A percentile compares a stretch with the other conserved stretches of the same genome.
These are phyloP conservation scores for Pocillopora verrucosa DNA, from an alignment of 64 coral and sea anemone species.

Conservation along the genomic window DNA sequence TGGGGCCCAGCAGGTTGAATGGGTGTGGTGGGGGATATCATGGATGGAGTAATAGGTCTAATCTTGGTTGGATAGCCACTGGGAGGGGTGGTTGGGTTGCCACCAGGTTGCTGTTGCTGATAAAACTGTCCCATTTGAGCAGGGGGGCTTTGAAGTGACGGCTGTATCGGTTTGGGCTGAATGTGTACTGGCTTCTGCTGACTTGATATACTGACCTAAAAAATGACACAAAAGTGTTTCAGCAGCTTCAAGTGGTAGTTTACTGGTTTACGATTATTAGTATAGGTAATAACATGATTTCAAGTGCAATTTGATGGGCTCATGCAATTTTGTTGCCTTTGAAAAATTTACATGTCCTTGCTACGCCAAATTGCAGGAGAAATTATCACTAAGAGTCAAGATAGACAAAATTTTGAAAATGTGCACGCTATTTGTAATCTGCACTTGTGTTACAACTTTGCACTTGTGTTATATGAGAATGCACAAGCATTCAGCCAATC, in stretches of 20 bases:
- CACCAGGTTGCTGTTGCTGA: conserved; percentile 42
- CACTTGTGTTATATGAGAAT: too few species aligned
- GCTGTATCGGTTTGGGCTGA: conserved; percentile 71
- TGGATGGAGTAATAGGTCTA: conserved; percentile 79
- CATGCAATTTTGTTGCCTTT: too few species aligned
- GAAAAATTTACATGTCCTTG: too few species aligned
- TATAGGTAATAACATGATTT: too few species aligned
- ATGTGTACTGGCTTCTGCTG: conserved; percentile 76
- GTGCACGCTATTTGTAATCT: too few species aligned
- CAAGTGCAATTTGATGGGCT: too few species aligned
- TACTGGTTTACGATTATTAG: too few species aligned
- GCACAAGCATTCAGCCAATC: too few species aligned
- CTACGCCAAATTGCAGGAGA: too few species aligned
- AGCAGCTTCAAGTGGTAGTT: not conserved
- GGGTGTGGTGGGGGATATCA: conserved; percentile 72
- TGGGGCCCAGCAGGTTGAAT: conserved; percentile 56
- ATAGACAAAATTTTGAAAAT: too few species aligned
- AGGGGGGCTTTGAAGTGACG: conserved; percentile 66
- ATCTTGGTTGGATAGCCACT: conserved; percentile 62
- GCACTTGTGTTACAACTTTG: too few species aligned
- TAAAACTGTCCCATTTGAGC: conserved; percentile 72
- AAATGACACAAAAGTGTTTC: not conserved
- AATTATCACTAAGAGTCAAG: too few species aligned
- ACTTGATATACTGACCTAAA: conserved; percentile 27
- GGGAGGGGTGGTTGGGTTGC: conserved; percentile 42